These are phyloP conservation scores for Axinella damicornis DNA, from an alignment of 37 sponge, comb jelly and placozoan species.

Conservation along the genomic window DNA sequence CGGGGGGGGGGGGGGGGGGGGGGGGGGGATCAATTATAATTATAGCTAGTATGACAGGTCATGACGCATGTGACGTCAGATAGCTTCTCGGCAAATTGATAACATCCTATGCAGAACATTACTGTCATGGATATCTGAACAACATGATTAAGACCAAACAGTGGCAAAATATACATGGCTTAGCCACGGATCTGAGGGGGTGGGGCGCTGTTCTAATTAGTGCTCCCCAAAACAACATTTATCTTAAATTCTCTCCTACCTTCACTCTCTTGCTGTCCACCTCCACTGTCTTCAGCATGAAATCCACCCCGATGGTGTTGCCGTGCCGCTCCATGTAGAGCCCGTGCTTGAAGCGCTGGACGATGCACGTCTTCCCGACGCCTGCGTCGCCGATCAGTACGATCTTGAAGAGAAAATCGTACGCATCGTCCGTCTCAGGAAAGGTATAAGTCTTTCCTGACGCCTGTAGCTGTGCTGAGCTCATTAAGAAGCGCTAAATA, in stretches of 20 bases:
- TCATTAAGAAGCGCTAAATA: not conserved
- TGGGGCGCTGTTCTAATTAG: no score
- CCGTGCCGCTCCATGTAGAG: constrained; percentile 87
- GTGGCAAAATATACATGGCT: no score
- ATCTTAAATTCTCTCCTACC: constrained; percentile 28
- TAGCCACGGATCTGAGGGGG: no score
- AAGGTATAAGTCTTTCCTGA: constrained; percentile 12
- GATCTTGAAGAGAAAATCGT: constrained; percentile 46
- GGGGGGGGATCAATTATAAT: no score
- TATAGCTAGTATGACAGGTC: no score
- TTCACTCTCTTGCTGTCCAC: constrained; percentile 85
- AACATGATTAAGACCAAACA: no score
- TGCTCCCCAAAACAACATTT: no score
- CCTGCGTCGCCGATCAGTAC: constrained; percentile 93
- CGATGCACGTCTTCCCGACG: constrained; percentile 94
- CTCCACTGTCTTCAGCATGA: constrained; percentile 84
- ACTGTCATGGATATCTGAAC: no score
- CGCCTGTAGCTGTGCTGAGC: not conserved
- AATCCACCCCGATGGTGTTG: constrained; percentile 98
- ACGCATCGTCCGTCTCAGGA: constrained; percentile 18
- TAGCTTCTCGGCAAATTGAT: no score
- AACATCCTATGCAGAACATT: no score
- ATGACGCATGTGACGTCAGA: no score
- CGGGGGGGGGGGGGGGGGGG: no score
- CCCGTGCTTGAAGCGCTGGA: constrained; percentile 91